phyloP scores from a whole-genome alignment of 2,113 vertebrate species.

The Urocolius indicus region DNA sequence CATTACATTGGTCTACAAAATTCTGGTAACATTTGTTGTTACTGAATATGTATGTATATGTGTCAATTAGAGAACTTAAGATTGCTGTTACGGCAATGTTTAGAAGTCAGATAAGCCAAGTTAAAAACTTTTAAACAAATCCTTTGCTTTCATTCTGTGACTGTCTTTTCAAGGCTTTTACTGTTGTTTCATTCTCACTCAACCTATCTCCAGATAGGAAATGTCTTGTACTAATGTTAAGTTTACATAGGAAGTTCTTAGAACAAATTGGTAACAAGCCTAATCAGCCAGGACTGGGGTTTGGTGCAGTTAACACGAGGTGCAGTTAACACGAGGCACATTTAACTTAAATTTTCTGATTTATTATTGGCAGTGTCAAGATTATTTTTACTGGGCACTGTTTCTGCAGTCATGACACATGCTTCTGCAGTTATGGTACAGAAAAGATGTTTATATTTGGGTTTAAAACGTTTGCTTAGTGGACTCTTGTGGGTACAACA shows the following conservation, averaged over 20 bases:
- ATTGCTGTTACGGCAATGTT: not conserved
- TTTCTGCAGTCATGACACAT: not conserved
- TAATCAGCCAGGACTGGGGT: not conserved
- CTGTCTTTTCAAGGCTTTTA: not conserved
- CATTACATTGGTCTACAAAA: not conserved
- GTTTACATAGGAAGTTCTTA: not conserved
- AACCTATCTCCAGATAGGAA: not conserved
- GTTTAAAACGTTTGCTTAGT: not conserved
- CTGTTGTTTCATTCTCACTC: not conserved
- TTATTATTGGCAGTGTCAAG: not conserved
- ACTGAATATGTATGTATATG: not conserved
- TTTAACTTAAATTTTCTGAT: not conserved
- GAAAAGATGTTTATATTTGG: not conserved
- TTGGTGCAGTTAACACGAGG: not conserved
- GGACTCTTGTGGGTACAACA: not conserved
- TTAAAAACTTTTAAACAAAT: not conserved
- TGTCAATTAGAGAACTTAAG: not conserved
- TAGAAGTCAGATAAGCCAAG: not conserved
- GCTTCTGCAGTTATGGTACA: not conserved
- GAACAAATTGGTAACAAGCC: not conserved
- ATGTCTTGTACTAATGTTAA: not conserved
- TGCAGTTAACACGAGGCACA: too few relatives aligned
- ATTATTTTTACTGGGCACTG: not conserved
- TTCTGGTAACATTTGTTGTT: not conserved
- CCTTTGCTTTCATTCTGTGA: not conserved